These are phyloP conservation scores for Drosophila miranda DNA, from an alignment of 1,140 invertebrate species.

Conservation along the genomic window DNA sequence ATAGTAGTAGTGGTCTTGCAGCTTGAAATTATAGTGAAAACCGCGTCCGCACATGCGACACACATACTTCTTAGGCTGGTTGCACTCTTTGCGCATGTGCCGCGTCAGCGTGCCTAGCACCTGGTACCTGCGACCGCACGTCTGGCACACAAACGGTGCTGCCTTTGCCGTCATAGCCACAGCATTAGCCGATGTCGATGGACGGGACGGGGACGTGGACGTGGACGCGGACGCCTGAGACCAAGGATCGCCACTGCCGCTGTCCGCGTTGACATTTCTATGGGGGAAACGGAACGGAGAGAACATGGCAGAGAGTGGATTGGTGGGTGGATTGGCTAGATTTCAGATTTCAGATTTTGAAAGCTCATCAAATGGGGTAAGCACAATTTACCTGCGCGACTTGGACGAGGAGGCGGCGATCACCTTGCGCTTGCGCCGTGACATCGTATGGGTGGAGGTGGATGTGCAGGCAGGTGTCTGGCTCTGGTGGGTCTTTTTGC, in stretches of 20 bases:
- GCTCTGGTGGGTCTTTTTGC: conserved; percentile 47
- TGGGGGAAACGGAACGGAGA: conserved; percentile 13
- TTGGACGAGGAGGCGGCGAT: conserved; percentile 13
- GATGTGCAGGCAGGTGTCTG: conserved; percentile 6
- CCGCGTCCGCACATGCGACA: conserved; percentile 83
- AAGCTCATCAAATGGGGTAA: neutral
- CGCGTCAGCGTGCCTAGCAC: conserved; percentile 84
- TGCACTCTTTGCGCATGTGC: conserved; percentile 84
- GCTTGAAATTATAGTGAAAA: conserved; percentile 83
- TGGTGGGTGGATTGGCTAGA: no score
- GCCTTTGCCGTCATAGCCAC: neutral
- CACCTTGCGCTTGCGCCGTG: conserved; percentile 56
- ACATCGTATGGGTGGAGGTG: conserved; percentile 42
- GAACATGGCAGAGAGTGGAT: neutral
- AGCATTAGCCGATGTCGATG: conserved; percentile 15
- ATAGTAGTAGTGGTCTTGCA: conserved; percentile 79
- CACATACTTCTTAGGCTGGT: conserved; percentile 83
- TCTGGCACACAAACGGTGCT: conserved; percentile 83
- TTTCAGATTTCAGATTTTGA: no score
- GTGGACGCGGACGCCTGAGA: no score
- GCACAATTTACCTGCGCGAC: conserved; percentile 61
- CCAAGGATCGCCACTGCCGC: conserved; percentile 8
- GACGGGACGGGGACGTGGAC: conserved; percentile 8
- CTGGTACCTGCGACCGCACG: conserved; percentile 84
- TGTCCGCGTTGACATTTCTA: conserved; percentile 29